Evolutionary conservation across 2,888 invertebrate species (phyloP).

Genomic region (Bugulina stolonifera): DNA sequence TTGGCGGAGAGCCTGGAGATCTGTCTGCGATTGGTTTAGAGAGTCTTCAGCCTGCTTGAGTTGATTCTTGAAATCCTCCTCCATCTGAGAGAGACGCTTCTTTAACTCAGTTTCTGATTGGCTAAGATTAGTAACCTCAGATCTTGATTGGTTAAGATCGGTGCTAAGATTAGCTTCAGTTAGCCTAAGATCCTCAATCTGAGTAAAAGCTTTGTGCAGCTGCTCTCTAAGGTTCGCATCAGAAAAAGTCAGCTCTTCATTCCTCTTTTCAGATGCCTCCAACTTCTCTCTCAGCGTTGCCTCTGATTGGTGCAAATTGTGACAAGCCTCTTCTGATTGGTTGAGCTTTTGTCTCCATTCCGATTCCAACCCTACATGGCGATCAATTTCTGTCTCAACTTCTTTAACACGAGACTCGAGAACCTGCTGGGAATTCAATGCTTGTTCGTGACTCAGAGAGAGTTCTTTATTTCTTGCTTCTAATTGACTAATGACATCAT

Average conservation of each 20-base stretch:
- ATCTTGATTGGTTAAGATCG: not conserved
- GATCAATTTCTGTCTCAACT: not conserved
- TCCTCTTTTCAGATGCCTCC: not conserved
- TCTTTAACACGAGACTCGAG: not conserved
- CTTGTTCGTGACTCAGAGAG: not conserved
- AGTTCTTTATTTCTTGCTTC: not conserved
- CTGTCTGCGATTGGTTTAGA: not conserved
- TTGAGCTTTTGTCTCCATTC: not conserved
- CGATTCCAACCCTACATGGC: not conserved
- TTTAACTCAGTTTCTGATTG: not conserved
- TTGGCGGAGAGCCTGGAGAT: not conserved
- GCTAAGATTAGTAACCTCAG: not conserved
- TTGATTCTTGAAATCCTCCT: not conserved
- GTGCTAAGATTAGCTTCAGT: not conserved
- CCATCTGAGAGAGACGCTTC: not conserved
- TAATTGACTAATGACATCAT: slow-evolving; percentile 28
- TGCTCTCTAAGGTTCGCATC: not conserved
- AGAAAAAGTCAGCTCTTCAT: not conserved
- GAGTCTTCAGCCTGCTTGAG: not conserved
- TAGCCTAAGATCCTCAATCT: not conserved
- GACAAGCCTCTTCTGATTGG: not conserved
- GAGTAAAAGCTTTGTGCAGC: not conserved
- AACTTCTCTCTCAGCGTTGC: not conserved
- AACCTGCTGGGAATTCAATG: not conserved
- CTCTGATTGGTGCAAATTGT: not conserved